A percentile compares a stretch with the other conserved stretches of the same genome.
Evolutionary conservation across 2,888 invertebrate genomes (phyloP).

Genomic region (Deroplatys truncata): DNA sequence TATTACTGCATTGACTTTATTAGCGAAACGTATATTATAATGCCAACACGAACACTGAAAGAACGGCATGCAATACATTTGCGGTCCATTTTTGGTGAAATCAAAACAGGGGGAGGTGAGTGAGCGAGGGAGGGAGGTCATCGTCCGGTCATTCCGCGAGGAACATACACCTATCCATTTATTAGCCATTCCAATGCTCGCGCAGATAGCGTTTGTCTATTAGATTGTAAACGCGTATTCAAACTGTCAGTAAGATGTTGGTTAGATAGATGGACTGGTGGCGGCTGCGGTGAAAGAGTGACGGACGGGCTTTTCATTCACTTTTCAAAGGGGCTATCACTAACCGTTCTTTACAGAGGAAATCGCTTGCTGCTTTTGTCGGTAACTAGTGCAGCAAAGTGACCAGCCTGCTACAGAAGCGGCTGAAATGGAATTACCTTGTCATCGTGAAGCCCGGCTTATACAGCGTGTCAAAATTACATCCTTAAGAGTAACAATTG

Average conservation of each 20-base stretch:
- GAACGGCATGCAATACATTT: background rate
- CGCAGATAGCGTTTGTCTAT: background rate
- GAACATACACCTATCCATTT: background rate
- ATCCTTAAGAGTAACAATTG: background rate
- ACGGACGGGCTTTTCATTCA: background rate
- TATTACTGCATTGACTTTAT: background rate
- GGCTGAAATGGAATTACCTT: background rate
- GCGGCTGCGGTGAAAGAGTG: background rate
- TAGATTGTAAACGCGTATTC: background rate
- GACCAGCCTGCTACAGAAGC: background rate
- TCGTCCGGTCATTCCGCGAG: background rate
- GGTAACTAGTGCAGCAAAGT: background rate
- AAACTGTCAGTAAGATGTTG: background rate
- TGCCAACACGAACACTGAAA: background rate
- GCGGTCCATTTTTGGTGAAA: constrained; percentile 15
- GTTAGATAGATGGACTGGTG: background rate
- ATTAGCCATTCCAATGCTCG: background rate
- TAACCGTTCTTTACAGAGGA: background rate
- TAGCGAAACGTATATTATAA: background rate
- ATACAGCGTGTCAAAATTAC: background rate
- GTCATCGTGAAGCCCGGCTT: background rate
- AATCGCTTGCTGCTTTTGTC: background rate
- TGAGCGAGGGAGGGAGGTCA: background rate
- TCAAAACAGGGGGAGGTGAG: background rate
- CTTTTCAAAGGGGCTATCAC: background rate